Conservation (phyloP, 64 coral and sea anemone species). For the Actinia tenebrosa region DNA sequence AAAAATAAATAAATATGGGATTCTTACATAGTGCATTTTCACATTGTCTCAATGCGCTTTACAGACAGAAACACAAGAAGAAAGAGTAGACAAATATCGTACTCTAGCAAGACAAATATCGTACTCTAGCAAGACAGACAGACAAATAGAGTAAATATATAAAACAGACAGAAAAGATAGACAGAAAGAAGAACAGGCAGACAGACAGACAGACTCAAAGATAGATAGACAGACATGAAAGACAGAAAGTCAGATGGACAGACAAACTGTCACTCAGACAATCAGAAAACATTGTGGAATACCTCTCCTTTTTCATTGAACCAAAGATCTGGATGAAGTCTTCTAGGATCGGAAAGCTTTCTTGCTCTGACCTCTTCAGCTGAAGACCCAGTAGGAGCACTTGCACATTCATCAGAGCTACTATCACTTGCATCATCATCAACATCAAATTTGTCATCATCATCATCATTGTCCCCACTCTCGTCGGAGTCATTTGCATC, state of each 20-base stretch:
- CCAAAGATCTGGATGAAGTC: constrained; percentile 93
- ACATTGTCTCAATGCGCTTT: too few relatives aligned
- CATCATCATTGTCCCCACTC: constrained; percentile 33
- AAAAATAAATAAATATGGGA: too few relatives aligned
- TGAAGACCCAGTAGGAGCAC: neutral
- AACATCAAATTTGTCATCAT: constrained; percentile 55
- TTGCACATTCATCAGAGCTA: constrained; percentile 26
- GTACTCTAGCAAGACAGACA: too few relatives aligned
- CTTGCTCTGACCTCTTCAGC: constrained; percentile 42
- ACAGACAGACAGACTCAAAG: too few relatives aligned
- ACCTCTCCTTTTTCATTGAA: constrained; percentile 94
- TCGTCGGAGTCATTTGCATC: constrained; percentile 37
- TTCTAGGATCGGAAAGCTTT: constrained; percentile 57
- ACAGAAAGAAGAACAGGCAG: too few relatives aligned
- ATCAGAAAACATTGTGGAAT: neutral
- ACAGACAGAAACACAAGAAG: too few relatives aligned
- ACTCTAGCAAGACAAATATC: too few relatives aligned
- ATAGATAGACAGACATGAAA: neutral
- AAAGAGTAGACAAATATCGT: too few relatives aligned
- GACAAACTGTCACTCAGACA: neutral
- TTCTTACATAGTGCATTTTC: too few relatives aligned
- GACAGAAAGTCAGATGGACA: neutral
- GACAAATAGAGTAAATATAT: too few relatives aligned
- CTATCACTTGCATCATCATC: constrained; percentile 26
- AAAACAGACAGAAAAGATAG: too few relatives aligned